phyloP scores from a whole-genome alignment of 2,888 invertebrate genomes.

The Drymonia ruficornis region DNA sequence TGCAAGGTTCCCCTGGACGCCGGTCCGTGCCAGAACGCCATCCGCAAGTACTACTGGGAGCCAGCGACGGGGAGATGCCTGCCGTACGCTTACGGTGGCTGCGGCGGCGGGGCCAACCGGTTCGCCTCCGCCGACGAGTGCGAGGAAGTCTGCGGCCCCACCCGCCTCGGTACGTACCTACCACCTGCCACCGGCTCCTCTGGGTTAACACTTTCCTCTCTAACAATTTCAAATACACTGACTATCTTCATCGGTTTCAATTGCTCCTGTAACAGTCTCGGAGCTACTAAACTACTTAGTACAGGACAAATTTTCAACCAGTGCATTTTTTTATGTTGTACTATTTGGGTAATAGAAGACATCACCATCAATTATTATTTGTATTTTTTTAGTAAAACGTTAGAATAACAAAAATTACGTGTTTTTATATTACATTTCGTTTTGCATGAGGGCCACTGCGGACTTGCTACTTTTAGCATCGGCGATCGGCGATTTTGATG shows the following conservation, averaged over 20 bases:
- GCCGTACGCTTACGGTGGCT: conserved; percentile 92
- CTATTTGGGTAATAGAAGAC: too few relatives aligned
- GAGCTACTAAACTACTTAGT: too few relatives aligned
- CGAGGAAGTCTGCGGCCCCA: conserved; percentile 86
- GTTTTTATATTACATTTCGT: too few relatives aligned
- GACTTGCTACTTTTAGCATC: too few relatives aligned
- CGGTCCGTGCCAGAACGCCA: conserved; percentile 89
- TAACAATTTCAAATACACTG: background rate
- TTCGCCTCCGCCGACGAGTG: conserved; percentile 91
- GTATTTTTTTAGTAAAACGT: too few relatives aligned
- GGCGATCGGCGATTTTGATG: too few relatives aligned
- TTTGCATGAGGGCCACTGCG: too few relatives aligned
- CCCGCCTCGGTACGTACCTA: conserved; percentile 57
- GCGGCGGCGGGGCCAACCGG: conserved; percentile 93
- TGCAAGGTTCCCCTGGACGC: conserved; percentile 74
- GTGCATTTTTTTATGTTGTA: too few relatives aligned
- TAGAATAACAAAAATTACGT: too few relatives aligned
- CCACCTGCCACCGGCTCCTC: background rate
- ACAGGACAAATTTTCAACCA: too few relatives aligned
- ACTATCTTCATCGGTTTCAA: background rate
- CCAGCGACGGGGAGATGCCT: conserved; percentile 84
- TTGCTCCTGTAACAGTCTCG: too few relatives aligned
- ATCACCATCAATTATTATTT: too few relatives aligned
- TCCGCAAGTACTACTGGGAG: conserved; percentile 90
- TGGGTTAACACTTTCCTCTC: background rate